Conservation (phyloP, 1,140 invertebrate genomes). For the Brachystomella parvula region DNA sequence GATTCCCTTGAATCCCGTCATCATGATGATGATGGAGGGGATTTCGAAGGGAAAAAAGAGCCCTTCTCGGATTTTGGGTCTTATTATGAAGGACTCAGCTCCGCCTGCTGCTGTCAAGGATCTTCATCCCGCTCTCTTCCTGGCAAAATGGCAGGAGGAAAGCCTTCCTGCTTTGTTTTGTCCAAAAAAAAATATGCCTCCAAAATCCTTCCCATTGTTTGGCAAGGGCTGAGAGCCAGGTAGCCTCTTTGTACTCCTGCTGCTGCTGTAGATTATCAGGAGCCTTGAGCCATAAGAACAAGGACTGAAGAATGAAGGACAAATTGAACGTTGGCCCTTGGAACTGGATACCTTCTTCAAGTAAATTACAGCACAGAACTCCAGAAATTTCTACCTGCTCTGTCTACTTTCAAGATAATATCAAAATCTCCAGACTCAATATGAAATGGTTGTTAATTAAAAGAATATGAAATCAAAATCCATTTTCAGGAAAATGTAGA, state of each 20-base stretch:
- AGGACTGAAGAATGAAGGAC: background rate
- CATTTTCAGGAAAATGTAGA: too few species aligned
- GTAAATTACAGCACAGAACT: background rate
- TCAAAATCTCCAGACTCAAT: too few species aligned
- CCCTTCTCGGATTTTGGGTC: conserved; percentile 7
- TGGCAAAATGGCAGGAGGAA: background rate
- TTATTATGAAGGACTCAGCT: background rate
- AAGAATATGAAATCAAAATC: too few species aligned
- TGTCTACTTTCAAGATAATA: background rate
- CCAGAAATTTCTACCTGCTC: background rate
- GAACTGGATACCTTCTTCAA: background rate
- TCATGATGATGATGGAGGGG: too few species aligned
- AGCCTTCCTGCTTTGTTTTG: conserved; percentile 3
- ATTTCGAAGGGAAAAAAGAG: too few species aligned
- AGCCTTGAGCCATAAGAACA: too few species aligned
- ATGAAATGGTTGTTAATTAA: too few species aligned
- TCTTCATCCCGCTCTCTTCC: background rate
- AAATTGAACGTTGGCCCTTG: background rate
- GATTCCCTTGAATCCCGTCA: too few species aligned
- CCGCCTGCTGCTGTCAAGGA: background rate
- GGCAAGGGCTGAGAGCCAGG: conserved; percentile 6
- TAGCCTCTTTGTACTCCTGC: background rate
- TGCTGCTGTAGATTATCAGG: background rate
- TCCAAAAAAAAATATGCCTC: conserved; percentile 6
- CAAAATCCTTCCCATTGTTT: conserved; percentile 7